Conservation (phyloP, 2,888 invertebrate species). For the Eupithecia subumbrata region DNA sequence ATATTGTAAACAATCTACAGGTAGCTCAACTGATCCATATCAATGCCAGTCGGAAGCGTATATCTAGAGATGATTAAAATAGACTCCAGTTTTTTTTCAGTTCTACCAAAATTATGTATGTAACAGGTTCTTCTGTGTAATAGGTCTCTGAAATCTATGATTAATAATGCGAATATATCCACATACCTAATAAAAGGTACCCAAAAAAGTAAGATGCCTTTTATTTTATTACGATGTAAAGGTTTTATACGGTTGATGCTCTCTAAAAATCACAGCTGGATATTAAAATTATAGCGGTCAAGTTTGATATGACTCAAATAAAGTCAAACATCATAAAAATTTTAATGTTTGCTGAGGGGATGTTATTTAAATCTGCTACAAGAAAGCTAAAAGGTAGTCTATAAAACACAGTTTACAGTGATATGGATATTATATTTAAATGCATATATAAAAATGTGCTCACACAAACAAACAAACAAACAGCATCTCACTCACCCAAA, state of each 20-base stretch:
- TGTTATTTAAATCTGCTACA: neutral
- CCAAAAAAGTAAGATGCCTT: neutral
- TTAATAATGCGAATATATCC: no score
- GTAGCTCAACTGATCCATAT: no score
- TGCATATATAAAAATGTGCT: neutral
- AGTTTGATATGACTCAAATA: slow-evolving; percentile 21
- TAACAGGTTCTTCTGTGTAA: neutral
- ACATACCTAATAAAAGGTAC: neutral
- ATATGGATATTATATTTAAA: neutral
- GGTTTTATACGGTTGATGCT: slow-evolving; percentile 3
- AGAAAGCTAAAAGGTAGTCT: neutral
- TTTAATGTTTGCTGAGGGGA: neutral
- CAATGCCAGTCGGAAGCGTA: no score
- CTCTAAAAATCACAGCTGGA: slow-evolving; percentile 39
- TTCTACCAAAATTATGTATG: no score
- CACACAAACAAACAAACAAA: no score
- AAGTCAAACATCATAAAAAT: slow-evolving; percentile 10
- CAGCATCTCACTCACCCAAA: no score
- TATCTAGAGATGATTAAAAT: no score
- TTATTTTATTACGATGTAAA: slow-evolving; percentile 5
- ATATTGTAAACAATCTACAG: no score
- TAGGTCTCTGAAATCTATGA: neutral
- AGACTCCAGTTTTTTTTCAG: no score
- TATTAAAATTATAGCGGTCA: slow-evolving; percentile 25
- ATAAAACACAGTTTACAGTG: neutral